phyloP scores from a whole-genome alignment of 2,797 vertebrate species.

The Scleropages formosus region DNA sequence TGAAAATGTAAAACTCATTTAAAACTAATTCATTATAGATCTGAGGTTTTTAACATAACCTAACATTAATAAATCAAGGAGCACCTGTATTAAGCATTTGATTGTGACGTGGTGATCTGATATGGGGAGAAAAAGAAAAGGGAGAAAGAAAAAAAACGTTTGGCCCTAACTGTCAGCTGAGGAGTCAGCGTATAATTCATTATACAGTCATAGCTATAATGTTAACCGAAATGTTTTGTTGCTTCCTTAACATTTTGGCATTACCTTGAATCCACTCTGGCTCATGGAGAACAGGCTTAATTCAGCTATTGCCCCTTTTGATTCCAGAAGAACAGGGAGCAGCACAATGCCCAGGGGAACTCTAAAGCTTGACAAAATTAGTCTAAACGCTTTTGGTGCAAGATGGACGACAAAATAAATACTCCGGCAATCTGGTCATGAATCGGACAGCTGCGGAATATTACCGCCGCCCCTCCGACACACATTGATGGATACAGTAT shows the following conservation, averaged over 20 bases:
- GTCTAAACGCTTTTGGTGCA: slow-evolving; percentile 15
- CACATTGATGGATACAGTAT: slow-evolving; percentile 6
- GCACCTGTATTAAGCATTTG: too few relatives aligned
- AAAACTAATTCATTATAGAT: too few relatives aligned
- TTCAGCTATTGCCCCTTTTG: neutral
- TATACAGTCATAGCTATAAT: neutral
- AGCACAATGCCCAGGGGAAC: neutral
- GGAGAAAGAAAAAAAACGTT: too few relatives aligned
- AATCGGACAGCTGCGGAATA: neutral
- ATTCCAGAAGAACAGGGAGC: neutral
- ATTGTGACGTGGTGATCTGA: too few relatives aligned
- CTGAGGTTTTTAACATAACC: too few relatives aligned
- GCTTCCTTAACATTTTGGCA: neutral
- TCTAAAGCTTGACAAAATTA: neutral
- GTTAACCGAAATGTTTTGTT: neutral
- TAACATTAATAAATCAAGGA: too few relatives aligned
- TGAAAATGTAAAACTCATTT: too few relatives aligned
- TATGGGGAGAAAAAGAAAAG: too few relatives aligned
- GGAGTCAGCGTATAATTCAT: neutral
- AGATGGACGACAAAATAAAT: neutral
- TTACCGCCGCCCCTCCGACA: neutral
- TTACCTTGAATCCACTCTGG: neutral
- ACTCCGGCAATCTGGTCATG: neutral
- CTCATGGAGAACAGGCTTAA: neutral
- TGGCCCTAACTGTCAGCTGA: too few relatives aligned